Base-by-base conservation (phyloP, 1,140 invertebrate genomes). In the Cataglyphis hispanica region DNA sequence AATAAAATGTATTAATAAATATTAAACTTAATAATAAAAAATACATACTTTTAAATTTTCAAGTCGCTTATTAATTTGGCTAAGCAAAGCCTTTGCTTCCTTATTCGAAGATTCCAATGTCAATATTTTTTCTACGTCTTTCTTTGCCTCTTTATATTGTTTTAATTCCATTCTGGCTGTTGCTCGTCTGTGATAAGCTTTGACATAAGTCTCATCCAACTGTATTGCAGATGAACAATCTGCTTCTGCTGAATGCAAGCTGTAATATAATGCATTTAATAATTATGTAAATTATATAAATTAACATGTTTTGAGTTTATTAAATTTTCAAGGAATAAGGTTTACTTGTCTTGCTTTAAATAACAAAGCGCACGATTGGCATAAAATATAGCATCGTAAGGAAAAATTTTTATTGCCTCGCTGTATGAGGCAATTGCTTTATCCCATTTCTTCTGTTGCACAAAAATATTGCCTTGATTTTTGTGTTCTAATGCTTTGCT, bases 351-450 rank as follows among this genome's bases (percentile, higher is more conserved):
- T 89, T 97, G 96, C 93, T 98, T 99, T 13, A 99, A 95, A 88
- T 97, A 97, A 87, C 98, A 98, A 83, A 99, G 96, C 10, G 98
- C 98, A 91, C 98, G 95, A 95, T 99, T 99, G 10, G 98, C 98
- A 92, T 96, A 98, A 91, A 98, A 97, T 8, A 98, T 95, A 8
- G 98, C 96, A 95, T 99, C 98, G 84, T 96, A 95, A 10, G 97
- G 96, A 92, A 98, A 97, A 56, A 96, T 93, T 84, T 96, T 95
- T 63, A 99, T 97, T 13, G 98, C 98, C 91, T 96, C 94, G 34
- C 96, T 97, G 92, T 99, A 99, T 87, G 97, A 97, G 11, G 96
- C 93, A 87, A 99, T 97, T 0, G 98, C 98, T 88, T 97, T 96
- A 40, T 96, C 95, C 96, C 97, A 98, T 87, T 98, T 96, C 86